Base-by-base conservation (phyloP, 1,140 invertebrate genomes). In the Apis florea region DNA sequence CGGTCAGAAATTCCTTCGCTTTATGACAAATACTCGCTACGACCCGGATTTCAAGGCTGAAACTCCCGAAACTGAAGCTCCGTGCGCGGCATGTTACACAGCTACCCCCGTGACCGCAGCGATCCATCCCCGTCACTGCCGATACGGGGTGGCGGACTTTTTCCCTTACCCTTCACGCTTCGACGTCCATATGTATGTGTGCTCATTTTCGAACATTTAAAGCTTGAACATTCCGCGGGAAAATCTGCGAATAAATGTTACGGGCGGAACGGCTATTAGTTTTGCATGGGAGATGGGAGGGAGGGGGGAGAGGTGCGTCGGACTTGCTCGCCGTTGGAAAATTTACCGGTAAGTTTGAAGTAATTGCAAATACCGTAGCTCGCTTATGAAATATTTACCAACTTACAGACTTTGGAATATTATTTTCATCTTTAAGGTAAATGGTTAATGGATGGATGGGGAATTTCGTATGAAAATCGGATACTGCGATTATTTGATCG, bases 1-100 rank as follows among this genome's bases (percentile, higher is more conserved):
- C 40, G 51, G 66, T 85, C 80, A 72, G 56, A 56, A 83, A 85
- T 86, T 85, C 26, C 72, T 61, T n/a, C n/a, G 51, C 68, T 67
- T 82, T 61, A 31, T 79, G 84, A 85, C 80, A 76, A 85, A 80
- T 83, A 83, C 68, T 54, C 54, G 70, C 70, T 67, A 70, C 71
- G 71, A 79, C 66, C 75, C 70, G 71, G 70, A 79, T 85, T 86
- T 79, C 24, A 82, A 82, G 17, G 53, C 59, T 59, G 72, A 13
- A 84, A 76, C 72, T 66, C 64, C 56, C 31, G 31, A 40, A 40
- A 67, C 19, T 21, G 64, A 31, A 51, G 63, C 71, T 83, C 15
- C 67, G 61, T 69, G 70, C 49, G 31, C 72, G 21, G 40, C 77
- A 58, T 80, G 73, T 66, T 75, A 69, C 51, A 73, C 17, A 58